A percentile compares a stretch with the other conserved stretches of the same genome.
Conservation (phyloP, 2,888 invertebrate species). For the Trichogramma dendrolimi region DNA sequence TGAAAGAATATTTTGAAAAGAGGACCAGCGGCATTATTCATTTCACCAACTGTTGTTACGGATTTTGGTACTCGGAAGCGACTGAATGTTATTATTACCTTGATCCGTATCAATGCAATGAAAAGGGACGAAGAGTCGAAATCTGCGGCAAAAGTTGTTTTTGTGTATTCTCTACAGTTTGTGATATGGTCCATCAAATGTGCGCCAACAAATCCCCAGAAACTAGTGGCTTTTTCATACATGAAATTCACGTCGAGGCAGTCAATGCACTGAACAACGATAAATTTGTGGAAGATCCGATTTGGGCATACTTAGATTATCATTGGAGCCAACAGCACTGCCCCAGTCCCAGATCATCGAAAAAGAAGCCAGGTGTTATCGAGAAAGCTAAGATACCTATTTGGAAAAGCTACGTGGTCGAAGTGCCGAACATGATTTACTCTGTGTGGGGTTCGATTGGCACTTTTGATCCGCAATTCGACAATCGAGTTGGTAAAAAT, state of each 20-base stretch:
- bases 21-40: constrained; percentile 43
- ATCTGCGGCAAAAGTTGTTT: constrained; percentile 40
- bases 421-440: constrained; percentile 43
- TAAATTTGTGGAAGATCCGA: constrained; percentile 44
- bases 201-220: constrained; percentile 37
- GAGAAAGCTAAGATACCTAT: constrained; percentile 28
- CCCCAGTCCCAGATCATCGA: constrained; percentile 3
- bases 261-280: constrained; percentile 36
- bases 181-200: constrained; percentile 44
- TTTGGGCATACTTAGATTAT: constrained; percentile 48
- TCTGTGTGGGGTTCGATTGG: constrained; percentile 48
- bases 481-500: constrained; percentile 41
- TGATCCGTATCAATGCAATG: constrained; percentile 45
- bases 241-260: constrained; percentile 44
- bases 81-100: constrained; percentile 45
- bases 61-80: constrained; percentile 45
- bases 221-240: constrained; percentile 47
- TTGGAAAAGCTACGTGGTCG: constrained; percentile 46
- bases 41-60: constrained; percentile 48
- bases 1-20: constrained; percentile 38
- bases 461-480: constrained; percentile 41
- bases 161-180: constrained; percentile 39
- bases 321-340: constrained; percentile 43
- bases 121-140: constrained; percentile 34
- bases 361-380: background rate